Base-by-base conservation (phyloP, 2,797 vertebrate genomes). In the Tachyglossus aculeatus region DNA sequence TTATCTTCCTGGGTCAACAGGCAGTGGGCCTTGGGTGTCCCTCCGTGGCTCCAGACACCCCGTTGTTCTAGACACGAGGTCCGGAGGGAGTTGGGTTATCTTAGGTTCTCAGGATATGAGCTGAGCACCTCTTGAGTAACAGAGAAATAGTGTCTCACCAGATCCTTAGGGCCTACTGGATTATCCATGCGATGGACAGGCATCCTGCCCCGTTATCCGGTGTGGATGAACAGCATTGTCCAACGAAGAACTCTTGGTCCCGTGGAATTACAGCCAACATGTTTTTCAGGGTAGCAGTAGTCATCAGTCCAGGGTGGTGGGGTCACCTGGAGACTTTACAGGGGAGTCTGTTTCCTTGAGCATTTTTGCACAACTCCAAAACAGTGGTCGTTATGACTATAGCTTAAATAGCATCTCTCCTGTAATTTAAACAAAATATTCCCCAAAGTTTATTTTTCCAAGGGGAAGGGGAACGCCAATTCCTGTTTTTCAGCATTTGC, bases 401-500 rank as follows among this genome's bases (percentile, higher is more conserved):
- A 53, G 22, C 24, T 61, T 77, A 55, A 47, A 59, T 67, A 62
- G 16, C 54, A 66, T 64, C 39, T 15, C 7, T 32, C 60, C 44
- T 63, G n/a, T 67, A 74, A 72, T 77, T 77, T 41, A 50, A 56
- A 68, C 32, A 72, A 69, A 72, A 53, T 56, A 25, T 51, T 69
- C 44, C 39, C 57, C 64, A 38, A 31, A 61, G 71, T 79, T 82
- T 81, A 75, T 57, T 58, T 84, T 86, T 83, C 82, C 44, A 13
- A 54, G 74, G 82, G 78, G 64, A 62, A 50, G 74, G 63, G 82
- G 71, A 61, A 63, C 64, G 64, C 77, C 25, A 9, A 3, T 38
- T 27, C 41, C 70, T 84, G 74, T 83, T 82, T 86, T 77, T 72
- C 58, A 71, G 32, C n/a, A 54, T 77, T 54, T 67, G 43, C 57